A percentile compares a stretch with the other conserved stretches of the same genome.
phyloP scores from a whole-genome alignment of 2,888 invertebrate species.

The Andricus quercusramuli region DNA sequence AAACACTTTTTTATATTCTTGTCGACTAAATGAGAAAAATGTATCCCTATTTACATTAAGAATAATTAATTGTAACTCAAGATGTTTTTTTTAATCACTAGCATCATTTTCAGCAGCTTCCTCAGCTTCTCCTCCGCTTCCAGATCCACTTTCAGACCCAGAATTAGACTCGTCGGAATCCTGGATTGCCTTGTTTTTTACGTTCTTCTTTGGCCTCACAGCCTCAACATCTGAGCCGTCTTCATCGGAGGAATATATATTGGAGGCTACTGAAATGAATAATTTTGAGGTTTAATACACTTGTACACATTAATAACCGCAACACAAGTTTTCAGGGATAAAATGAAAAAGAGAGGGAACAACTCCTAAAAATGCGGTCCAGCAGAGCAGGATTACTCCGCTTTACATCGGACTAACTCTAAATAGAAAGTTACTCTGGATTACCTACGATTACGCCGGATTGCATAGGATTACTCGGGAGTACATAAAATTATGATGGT shows the following conservation, averaged over 20 bases:
- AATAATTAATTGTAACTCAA: background rate
- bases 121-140: conserved; percentile 76
- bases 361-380: too few relatives aligned
- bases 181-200: conserved; percentile 88
- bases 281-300: background rate
- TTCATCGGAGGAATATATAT: conserved; percentile 94
- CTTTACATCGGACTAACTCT: too few relatives aligned
- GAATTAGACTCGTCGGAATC: conserved; percentile 85
- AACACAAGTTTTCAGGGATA: background rate
- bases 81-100: conserved; percentile 63
- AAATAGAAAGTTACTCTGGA: too few relatives aligned
- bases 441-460: too few relatives aligned
- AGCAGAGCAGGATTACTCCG: too few relatives aligned
- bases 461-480: too few relatives aligned
- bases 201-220: conserved; percentile 85
- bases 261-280: conserved; percentile 65
- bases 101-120: conserved; percentile 68
- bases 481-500: too few relatives aligned
- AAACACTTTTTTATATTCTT: background rate
- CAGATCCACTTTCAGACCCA: conserved; percentile 77
- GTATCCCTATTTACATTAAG: background rate
- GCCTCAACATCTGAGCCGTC: conserved; percentile 92
- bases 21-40: background rate
- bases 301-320: background rate
- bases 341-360: too few relatives aligned